phyloP scores from a whole-genome alignment of 2,797 vertebrate genomes.

The Synanceia verrucosa region DNA sequence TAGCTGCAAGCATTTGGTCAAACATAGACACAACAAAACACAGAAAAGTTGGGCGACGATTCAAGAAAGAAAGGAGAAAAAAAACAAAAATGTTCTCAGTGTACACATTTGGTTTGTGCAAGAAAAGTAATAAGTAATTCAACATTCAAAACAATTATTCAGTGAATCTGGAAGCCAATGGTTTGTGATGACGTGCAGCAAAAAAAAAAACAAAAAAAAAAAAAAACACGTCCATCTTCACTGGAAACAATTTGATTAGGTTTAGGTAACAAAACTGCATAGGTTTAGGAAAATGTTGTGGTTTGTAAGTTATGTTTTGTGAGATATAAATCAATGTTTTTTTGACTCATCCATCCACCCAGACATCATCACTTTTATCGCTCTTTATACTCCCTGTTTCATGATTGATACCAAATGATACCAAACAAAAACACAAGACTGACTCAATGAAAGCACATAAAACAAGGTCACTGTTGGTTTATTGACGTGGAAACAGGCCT shows the following conservation, averaged over 20 bases:
- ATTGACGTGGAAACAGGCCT: no score
- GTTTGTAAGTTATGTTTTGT: neutral
- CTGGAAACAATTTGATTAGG: no score
- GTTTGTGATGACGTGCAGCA: no score
- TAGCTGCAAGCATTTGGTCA: slow-evolving; percentile 16
- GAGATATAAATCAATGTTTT: neutral
- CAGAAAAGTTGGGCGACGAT: neutral
- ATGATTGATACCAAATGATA: no score
- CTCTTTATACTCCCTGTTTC: no score
- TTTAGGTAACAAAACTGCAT: no score
- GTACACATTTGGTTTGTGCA: neutral
- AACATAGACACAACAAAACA: slow-evolving; percentile 19
- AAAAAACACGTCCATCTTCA: no score
- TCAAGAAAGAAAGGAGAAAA: neutral
- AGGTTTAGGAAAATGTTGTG: neutral
- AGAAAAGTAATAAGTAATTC: neutral
- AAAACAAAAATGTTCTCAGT: neutral
- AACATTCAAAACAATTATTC: neutral
- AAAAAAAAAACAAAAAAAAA: no score
- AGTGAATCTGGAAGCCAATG: neutral
- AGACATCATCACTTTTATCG: no score
- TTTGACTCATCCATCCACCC: neutral
- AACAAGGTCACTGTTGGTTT: no score
- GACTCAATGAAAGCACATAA: no score
- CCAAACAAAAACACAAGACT: no score